phyloP scores from a whole-genome alignment of 2,797 vertebrate genomes.

The Parambassis ranga region DNA sequence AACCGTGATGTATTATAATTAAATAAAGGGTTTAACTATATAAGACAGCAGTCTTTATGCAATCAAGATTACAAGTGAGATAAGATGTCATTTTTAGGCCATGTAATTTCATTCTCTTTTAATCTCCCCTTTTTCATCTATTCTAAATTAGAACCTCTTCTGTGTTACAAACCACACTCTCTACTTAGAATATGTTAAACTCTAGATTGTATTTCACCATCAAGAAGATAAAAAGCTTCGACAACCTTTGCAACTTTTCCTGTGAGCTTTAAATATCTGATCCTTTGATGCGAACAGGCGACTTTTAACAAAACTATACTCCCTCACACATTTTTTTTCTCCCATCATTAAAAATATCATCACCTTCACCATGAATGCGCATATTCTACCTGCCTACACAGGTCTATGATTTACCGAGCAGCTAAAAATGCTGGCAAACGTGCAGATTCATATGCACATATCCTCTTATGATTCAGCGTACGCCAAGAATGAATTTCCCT shows the following conservation, averaged over 20 bases:
- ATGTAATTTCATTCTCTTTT: slow-evolving; percentile 41
- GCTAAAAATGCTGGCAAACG: slow-evolving; percentile 45
- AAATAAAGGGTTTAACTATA: neutral
- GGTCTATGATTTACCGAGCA: slow-evolving; percentile 31
- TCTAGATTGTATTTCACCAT: neutral
- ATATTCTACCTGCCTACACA: slow-evolving; percentile 52
- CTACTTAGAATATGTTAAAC: slow-evolving; percentile 26
- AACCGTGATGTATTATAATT: neutral
- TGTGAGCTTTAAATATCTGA: neutral
- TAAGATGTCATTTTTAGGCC: neutral
- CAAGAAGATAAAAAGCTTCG: neutral
- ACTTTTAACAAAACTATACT: too few relatives aligned
- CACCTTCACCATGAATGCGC: neutral
- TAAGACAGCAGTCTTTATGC: neutral
- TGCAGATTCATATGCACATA: slow-evolving; percentile 39
- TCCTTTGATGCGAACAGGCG: neutral
- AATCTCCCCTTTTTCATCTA: slow-evolving; percentile 37
- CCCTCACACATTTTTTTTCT: neutral
- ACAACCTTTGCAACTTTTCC: slow-evolving; percentile 10
- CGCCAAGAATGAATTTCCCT: slow-evolving; percentile 27
- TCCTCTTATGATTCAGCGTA: slow-evolving; percentile 30
- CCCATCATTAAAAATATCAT: neutral
- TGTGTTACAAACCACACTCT: neutral
- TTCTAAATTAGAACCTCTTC: slow-evolving; percentile 45
- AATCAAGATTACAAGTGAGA: slow-evolving; percentile 13